Percentiles rank a stretch among this genome's conserved stretches.
These are phyloP conservation scores for Patagioenas fasciata DNA, from an alignment of 2,113 vertebrate genomes.

Conservation along the genomic window DNA sequence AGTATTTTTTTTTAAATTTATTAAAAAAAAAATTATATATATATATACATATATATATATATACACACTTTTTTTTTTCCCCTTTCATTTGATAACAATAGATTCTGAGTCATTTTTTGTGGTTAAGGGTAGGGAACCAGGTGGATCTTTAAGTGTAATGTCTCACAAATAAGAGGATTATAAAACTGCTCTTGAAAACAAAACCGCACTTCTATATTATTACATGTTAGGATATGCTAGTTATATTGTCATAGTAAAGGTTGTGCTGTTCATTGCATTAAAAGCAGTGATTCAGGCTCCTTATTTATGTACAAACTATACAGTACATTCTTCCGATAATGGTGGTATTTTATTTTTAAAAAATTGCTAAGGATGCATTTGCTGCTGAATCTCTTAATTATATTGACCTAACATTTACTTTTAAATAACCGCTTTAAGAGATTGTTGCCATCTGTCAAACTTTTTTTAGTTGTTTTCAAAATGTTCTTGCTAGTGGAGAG, in stretches of 20 bases:
- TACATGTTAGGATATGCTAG: background rate
- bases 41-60: no score
- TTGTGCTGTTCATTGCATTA: background rate
- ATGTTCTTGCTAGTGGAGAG: background rate
- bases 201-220: background rate
- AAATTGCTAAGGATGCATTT: background rate
- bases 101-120: background rate
- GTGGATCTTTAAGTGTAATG: background rate
- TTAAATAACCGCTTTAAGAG: background rate
- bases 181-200: background rate
- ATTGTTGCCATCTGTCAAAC: conserved; percentile 51
- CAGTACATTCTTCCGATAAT: background rate
- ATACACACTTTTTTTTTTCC: accelerated
- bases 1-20: background rate
- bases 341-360: background rate
- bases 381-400: conserved; percentile 48
- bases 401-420: conserved; percentile 52
- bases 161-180: background rate
- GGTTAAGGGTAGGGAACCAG: background rate
- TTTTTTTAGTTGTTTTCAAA: conserved; percentile 18
- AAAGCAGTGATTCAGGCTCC: background rate
- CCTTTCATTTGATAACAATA: background rate
- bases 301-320: background rate
- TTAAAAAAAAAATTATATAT: background rate
- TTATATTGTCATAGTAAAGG: background rate